These are phyloP conservation scores for Hyperoodon ampullatus DNA, from an alignment of 2,113 vertebrate genomes.

Conservation along the genomic window DNA sequence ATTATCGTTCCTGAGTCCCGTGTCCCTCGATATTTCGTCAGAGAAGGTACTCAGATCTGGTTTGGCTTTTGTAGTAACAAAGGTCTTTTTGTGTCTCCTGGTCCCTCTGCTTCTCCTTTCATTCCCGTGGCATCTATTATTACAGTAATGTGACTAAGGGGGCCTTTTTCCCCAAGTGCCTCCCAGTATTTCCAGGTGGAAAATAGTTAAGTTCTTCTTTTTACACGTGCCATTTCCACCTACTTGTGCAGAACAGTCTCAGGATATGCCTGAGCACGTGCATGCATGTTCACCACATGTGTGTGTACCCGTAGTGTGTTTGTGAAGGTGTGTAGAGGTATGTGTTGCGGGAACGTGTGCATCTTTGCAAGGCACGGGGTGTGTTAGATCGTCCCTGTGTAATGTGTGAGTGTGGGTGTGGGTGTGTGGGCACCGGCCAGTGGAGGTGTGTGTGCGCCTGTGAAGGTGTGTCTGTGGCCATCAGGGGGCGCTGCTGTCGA, in stretches of 20 bases:
- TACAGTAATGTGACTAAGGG: neutral
- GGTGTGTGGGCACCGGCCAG: accelerated
- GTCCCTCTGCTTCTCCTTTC: neutral
- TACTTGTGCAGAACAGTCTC: neutral
- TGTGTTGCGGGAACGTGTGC: accelerated
- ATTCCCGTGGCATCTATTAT: neutral
- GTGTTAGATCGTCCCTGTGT: neutral
- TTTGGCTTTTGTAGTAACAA: conserved; percentile 16
- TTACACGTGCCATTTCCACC: neutral
- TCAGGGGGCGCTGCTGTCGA: neutral
- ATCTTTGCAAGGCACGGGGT: neutral
- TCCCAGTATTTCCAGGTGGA: neutral
- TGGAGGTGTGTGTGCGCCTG: accelerated
- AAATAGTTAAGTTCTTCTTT: neutral
- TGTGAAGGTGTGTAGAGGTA: neutral
- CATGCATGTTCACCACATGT: accelerated
- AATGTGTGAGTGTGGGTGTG: accelerated
- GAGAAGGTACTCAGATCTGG: conserved; percentile 36
- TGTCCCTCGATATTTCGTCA: neutral
- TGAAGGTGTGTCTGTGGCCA: too few species aligned
- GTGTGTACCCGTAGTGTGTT: neutral
- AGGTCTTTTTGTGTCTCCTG: neutral
- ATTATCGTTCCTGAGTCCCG: neutral
- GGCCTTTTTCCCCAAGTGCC: neutral
- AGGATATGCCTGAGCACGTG: neutral